Conservation (phyloP, 2,888 invertebrate genomes). For the Drosophila meridiana region DNA sequence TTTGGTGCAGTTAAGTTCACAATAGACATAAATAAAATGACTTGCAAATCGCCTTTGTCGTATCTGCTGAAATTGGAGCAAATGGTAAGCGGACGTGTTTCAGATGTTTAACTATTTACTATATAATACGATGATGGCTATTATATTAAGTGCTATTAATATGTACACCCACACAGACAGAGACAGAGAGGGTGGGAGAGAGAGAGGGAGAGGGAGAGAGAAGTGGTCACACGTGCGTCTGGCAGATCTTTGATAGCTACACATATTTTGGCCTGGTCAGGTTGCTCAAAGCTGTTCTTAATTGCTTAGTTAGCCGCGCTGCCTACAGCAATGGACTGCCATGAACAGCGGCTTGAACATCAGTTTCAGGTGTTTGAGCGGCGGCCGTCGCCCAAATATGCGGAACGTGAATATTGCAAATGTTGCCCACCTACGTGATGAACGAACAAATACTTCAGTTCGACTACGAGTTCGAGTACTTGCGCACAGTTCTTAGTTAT, state of each 20-base stretch:
- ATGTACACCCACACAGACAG: slow-evolving; percentile 7
- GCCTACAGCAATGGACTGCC: slow-evolving; percentile 11
- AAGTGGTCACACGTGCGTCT: slow-evolving; percentile 45
- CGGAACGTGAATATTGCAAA: slow-evolving; percentile 50
- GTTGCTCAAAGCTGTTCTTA: slow-evolving; percentile 20
- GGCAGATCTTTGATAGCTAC: slow-evolving; percentile 9
- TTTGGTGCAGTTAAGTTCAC: background rate
- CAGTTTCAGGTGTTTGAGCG: slow-evolving; percentile 13
- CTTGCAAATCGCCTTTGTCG: slow-evolving; percentile 54
- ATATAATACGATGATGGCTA: slow-evolving; percentile 20
- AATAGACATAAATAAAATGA: slow-evolving; percentile 43
- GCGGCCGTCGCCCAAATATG: slow-evolving; percentile 30
- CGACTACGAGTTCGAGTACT: slow-evolving; percentile 17
- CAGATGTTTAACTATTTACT: background rate
- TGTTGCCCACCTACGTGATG: slow-evolving; percentile 49
- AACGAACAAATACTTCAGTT: slow-evolving; percentile 49
- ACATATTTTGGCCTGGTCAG: slow-evolving; percentile 9
- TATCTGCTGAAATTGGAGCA: slow-evolving; percentile 82
- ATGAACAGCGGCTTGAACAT: slow-evolving; percentile 14
- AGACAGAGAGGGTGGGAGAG: background rate
- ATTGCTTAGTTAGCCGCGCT: slow-evolving; percentile 48
- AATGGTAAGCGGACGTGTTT: slow-evolving; percentile 72
- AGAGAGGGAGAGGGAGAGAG: no score
- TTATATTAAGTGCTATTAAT: slow-evolving; percentile 24
- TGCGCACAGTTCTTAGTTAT: slow-evolving; percentile 47